Evolutionary conservation across 2,888 invertebrate species (phyloP), one percentile per base, ranked within the genome.

Genomic region (Dastarcus helophoroides): DNA sequence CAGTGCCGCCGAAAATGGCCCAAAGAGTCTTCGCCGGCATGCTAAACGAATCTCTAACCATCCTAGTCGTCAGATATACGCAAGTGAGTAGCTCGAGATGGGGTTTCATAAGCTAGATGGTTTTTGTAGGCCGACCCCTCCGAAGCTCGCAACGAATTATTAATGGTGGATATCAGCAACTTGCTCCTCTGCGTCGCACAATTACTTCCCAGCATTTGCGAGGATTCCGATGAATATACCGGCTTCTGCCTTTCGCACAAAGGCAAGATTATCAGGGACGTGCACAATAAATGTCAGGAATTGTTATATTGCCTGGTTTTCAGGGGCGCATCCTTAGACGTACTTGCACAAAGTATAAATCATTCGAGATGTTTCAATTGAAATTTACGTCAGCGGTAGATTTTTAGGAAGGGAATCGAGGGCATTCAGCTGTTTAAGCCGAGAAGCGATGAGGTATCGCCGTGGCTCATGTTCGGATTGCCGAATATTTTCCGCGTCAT

Each of bases 1-100:
- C 83, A 0, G 83, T 86, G n/a, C 85, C 88, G 0, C 86, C 86
- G 0, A 77, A 81, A 56, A 84, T 85, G 77, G 85, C 86, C 0
- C 84, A 85, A 51, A 69, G 85, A 41, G 79, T 88, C 29, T 82
- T 84, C 47, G 76, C 82, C 2, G 86, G 85, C 3, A 84, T 86
- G 78, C 62, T 88, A 1, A 86, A 86, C 48, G 86, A 88, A 58
- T 84, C 85, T 0, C 62, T 88, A 5, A 80, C 81, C 1, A 83
- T 88, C 44, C 59, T 86, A 22, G 77, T 81, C 2, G 77, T 82
- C 2, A 71, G 86, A 40, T 86, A 85, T 56, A 78, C 80, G 21
- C 81, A 85, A 64, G 81, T 80, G 61, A 12, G n/a, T 7, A 7
- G n/a, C n/a, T 17, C n/a, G n/a, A 17, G 6, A 17, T 17, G n/a